Percentiles rank a stretch among this genome's conserved stretches.
These are phyloP conservation scores for Hesperophylax magnus DNA, from an alignment of 1,140 invertebrate species.

Conservation along the genomic window DNA sequence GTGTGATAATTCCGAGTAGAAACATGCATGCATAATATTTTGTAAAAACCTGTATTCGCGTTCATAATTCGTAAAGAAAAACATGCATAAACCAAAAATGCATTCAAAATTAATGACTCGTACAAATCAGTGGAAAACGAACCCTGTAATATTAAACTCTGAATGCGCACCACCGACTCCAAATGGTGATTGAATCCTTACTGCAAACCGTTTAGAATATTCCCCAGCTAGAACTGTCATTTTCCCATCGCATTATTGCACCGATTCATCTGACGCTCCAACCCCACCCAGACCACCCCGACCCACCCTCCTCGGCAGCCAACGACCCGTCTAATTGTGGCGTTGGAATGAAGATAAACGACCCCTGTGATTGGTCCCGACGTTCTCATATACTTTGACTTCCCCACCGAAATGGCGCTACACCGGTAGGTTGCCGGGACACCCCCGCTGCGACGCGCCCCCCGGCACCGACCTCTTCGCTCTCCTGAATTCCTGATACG, in stretches of 20 bases:
- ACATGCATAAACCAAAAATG: too few relatives aligned
- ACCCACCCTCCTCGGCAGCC: slow-evolving; percentile 61
- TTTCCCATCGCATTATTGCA: slow-evolving; percentile 52
- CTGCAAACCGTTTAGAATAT: slow-evolving; percentile 21
- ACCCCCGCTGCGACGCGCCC: slow-evolving; percentile 10
- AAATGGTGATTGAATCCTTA: slow-evolving; percentile 11
- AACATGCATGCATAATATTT: too few relatives aligned
- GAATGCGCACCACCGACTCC: not conserved
- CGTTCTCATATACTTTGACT: slow-evolving; percentile 58
- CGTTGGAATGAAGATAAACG: slow-evolving; percentile 75
- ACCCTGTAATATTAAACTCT: too few relatives aligned
- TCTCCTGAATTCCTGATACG: slow-evolving; percentile 6
- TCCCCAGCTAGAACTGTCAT: slow-evolving; percentile 48
- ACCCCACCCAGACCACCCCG: slow-evolving; percentile 2
- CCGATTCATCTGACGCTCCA: slow-evolving; percentile 46
- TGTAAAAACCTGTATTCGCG: too few relatives aligned
- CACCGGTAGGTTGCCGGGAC: not conserved
- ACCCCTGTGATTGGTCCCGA: slow-evolving; percentile 69
- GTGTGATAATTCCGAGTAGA: too few relatives aligned
- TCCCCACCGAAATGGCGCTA: slow-evolving; percentile 50
- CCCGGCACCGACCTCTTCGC: slow-evolving; percentile 21
- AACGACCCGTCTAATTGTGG: slow-evolving; percentile 77
- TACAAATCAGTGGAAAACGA: too few relatives aligned
- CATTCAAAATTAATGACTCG: too few relatives aligned
- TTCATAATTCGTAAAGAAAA: too few relatives aligned